Evolutionary conservation across 2,888 invertebrate genomes (phyloP).

Genomic region (Drosophila phalerata): DNA sequence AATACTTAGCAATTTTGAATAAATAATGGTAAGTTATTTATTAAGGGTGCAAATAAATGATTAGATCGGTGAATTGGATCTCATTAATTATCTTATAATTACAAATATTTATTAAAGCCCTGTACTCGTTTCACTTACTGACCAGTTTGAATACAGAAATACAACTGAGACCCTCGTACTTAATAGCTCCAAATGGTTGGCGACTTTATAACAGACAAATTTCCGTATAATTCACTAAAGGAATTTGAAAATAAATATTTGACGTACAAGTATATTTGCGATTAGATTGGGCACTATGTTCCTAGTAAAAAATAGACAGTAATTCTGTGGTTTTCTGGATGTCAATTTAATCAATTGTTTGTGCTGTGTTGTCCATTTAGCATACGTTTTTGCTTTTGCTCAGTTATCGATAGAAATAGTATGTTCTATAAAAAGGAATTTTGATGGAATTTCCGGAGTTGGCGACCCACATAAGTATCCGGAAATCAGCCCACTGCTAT

Average conservation of each 20-base stretch:
- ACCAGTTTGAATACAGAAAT: not conserved
- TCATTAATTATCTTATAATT: no score
- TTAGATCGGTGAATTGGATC: not conserved
- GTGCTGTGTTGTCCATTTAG: no score
- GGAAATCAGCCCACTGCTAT: slow-evolving; percentile 1
- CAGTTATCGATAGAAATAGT: not conserved
- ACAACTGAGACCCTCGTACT: slow-evolving; percentile 13
- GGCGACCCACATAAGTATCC: slow-evolving; percentile 4
- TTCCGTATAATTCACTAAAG: not conserved
- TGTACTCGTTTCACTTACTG: not conserved
- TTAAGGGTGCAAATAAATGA: not conserved
- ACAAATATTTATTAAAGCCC: not conserved
- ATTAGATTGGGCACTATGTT: slow-evolving; percentile 4
- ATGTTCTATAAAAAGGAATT: not conserved
- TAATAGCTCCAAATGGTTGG: not conserved
- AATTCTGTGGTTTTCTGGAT: not conserved
- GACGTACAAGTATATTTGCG: not conserved
- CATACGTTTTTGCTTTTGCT: not conserved
- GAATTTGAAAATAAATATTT: not conserved
- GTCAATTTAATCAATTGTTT: slow-evolving; percentile 6
- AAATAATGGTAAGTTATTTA: not conserved
- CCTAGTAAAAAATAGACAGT: not conserved
- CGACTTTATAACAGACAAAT: not conserved
- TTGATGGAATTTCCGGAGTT: slow-evolving; percentile 5
- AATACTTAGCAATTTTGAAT: not conserved